A percentile compares a stretch with the other conserved stretches of the same genome.
phyloP scores from a whole-genome alignment of 2,113 vertebrate species.

The Rutilus rutilus region DNA sequence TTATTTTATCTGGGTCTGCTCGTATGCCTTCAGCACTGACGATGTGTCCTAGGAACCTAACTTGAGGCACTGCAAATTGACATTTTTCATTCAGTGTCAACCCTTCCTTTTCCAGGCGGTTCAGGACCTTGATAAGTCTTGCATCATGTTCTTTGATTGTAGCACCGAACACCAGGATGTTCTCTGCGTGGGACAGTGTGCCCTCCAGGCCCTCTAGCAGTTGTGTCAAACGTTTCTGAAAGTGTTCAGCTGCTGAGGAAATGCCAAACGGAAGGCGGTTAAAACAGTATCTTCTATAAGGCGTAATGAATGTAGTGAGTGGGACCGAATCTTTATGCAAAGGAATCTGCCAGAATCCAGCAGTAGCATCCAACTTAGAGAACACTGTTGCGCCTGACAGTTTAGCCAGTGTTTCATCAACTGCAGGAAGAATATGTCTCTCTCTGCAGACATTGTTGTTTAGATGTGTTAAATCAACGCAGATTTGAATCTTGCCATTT shows the following conservation, averaged over 20 bases:
- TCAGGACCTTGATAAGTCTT: slow-evolving; percentile 7
- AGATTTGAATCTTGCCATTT: slow-evolving; percentile 25
- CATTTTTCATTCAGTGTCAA: slow-evolving; percentile 50
- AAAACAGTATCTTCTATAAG: slow-evolving; percentile 40
- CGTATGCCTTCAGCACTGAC: background rate
- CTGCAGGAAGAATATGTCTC: slow-evolving; percentile 20
- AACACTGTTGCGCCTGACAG: slow-evolving; percentile 24
- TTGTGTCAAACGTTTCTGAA: slow-evolving; percentile 33
- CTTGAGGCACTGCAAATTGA: slow-evolving; percentile 32
- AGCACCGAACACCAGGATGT: slow-evolving; percentile 30
- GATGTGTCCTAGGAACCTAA: slow-evolving; percentile 27
- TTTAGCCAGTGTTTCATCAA: slow-evolving; percentile 39
- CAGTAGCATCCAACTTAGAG: slow-evolving; percentile 26
- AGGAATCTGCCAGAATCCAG: slow-evolving; percentile 37
- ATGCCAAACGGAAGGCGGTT: slow-evolving; percentile 43
- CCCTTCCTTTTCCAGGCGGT: slow-evolving; percentile 6
- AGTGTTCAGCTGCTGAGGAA: slow-evolving; percentile 33
- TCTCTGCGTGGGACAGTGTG: slow-evolving; percentile 25
- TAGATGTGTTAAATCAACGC: slow-evolving; percentile 18
- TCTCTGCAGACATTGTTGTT: slow-evolving; percentile 21
- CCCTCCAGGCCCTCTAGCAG: slow-evolving; percentile 38
- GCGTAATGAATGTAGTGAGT: background rate
- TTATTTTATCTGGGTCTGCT: slow-evolving; percentile 5
- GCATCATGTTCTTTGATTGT: slow-evolving; percentile 25
- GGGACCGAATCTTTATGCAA: background rate